Evolutionary conservation across 2,888 invertebrate genomes (phyloP), one percentile per base, ranked within the genome.

Genomic region (Rutpela maculata): DNA sequence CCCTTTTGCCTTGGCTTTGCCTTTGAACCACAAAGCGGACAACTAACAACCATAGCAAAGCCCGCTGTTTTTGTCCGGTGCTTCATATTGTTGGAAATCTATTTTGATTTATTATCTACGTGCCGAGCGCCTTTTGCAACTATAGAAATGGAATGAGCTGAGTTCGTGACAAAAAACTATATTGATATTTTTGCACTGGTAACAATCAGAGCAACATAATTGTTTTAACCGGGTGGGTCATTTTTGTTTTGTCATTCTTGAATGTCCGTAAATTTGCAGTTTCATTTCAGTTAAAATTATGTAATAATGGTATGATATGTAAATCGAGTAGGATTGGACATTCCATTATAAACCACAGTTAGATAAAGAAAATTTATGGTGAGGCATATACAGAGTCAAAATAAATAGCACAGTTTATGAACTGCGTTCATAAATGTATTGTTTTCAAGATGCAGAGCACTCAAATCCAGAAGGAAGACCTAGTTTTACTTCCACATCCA

Each of bases 11-110:
- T 57, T 69, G 31, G 69, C 70, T 19, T 38, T 19, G 38, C 60
- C 70, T 70, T 70, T 70, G 70, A 70, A 70, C 70, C 70, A 19
- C 43, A 60, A 70, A 70, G 50, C 18, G 70, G 50, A 55, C 59
- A 70, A 70, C 67, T 55, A 38, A 65, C 65, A 31, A 38, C n/a
- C 65, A 17, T 50, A 18, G 50, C n/a, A 43, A 12, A 43, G 9
- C 22, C 67, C n/a, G 55, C 22, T 50, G 55, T 59, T 59, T 59
- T 59, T 59, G 59, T 59, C 19, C 19, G 19, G 19, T 12, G 15
- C 9, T 59, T 22, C 59, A 59, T 22, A 18, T 22, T 18, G 31
- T 17, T 38, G 63, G 38, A 17, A 35, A 18, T 18, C 38, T 63
- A 63, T 31, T 63, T 63, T 63, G 63, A 59, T 59, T 59, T 59